Conservation (phyloP, 2,888 invertebrate genomes). For the Steinernema carpocapsae region DNA sequence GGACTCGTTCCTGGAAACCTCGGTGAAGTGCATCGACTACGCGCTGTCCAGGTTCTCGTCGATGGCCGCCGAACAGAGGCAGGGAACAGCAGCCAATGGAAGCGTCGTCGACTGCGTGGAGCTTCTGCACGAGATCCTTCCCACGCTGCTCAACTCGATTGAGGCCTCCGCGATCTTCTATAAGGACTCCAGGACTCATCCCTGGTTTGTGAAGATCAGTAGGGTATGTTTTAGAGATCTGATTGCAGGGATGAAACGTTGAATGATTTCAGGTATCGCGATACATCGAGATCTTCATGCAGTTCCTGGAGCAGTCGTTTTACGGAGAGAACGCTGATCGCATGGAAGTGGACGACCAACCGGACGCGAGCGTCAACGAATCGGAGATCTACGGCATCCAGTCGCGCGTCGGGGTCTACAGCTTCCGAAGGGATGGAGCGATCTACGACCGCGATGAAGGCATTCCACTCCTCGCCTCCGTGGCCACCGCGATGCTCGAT, state of each 20-base stretch:
- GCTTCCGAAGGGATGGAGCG: background rate
- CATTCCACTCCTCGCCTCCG: background rate
- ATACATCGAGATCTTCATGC: slow-evolving; percentile 12
- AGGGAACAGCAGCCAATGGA: background rate
- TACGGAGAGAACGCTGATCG: background rate
- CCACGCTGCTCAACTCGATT: background rate
- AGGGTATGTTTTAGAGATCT: background rate
- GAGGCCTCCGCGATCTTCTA: background rate
- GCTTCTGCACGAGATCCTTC: slow-evolving; percentile 10
- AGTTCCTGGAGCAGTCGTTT: slow-evolving; percentile 12
- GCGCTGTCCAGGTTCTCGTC: background rate
- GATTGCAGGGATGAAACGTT: background rate
- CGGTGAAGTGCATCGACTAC: background rate
- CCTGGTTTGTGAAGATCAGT: background rate
- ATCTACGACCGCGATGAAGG: background rate
- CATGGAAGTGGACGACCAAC: background rate
- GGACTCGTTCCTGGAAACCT: background rate
- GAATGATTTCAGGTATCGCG: slow-evolving; percentile 8
- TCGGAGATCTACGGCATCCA: slow-evolving; percentile 4
- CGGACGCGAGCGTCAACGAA: background rate
- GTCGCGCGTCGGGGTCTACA: background rate
- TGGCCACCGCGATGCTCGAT: background rate
- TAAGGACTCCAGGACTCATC: too few relatives aligned
- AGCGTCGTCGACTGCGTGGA: slow-evolving; percentile 9
- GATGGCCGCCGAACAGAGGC: background rate